These are phyloP conservation scores for Uromys caudimaculatus DNA, from an alignment of 2,797 vertebrate species.

Conservation along the genomic window DNA sequence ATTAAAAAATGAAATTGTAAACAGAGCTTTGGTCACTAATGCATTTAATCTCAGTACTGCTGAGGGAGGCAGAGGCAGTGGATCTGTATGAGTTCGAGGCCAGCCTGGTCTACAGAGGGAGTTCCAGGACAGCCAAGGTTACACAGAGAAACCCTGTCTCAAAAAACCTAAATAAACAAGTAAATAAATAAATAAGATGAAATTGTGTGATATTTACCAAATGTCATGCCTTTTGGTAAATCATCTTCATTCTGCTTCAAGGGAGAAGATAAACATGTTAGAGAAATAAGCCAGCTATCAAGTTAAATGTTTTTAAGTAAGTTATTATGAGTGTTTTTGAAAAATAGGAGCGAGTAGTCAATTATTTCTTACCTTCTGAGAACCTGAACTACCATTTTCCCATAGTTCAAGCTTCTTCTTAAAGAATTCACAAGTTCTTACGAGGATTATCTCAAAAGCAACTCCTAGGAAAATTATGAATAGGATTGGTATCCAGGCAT, in stretches of 20 bases:
- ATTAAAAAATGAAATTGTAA: background rate
- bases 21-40: background rate
- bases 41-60: background rate
- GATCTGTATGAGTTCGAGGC: background rate
- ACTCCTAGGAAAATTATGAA: constrained; percentile 69
- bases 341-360: background rate
- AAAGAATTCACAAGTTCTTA: constrained; percentile 63
- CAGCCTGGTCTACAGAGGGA: background rate
- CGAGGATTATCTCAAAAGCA: constrained; percentile 67
- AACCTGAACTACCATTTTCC: background rate
- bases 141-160: background rate
- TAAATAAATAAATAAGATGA: background rate
- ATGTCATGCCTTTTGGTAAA: background rate
- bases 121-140: background rate
- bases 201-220: constrained; percentile 69
- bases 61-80: background rate
- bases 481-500: constrained; percentile 64
- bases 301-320: background rate
- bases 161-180: background rate
- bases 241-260: constrained; percentile 68
- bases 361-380: constrained; percentile 66
- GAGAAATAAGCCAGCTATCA: background rate
- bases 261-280: constrained; percentile 62
- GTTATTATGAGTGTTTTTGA: background rate
- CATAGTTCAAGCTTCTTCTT: constrained; percentile 44